phyloP scores from a whole-genome alignment of 2,888 invertebrate species.

The Apotomis capreana region DNA sequence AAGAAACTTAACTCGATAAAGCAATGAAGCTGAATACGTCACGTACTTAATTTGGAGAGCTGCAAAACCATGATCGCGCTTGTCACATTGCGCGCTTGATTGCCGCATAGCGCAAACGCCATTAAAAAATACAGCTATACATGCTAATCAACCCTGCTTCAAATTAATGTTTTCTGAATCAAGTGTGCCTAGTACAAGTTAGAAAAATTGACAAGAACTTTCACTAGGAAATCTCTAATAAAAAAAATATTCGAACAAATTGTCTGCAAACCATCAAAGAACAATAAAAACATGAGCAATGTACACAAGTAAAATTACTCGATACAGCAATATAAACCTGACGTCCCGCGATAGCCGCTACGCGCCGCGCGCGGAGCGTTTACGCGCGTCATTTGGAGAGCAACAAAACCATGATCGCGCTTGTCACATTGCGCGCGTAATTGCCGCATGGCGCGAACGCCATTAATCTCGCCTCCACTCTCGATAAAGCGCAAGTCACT shows the following conservation, averaged over 20 bases:
- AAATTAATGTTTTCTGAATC: no score
- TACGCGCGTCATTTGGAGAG: conserved; percentile 55
- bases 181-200: no score
- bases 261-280: background rate
- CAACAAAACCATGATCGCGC: conserved; percentile 66
- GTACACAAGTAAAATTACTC: background rate
- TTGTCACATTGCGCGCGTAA: conserved; percentile 80
- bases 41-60: background rate
- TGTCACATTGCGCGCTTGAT: no score
- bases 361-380: conserved; percentile 41
- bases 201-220: no score
- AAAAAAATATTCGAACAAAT: no score
- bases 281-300: no score
- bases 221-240: no score
- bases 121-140: no score
- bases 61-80: background rate
- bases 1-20: no score
- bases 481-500: conserved; percentile 82
- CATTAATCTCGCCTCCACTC: conserved; percentile 79
- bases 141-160: no score
- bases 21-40: no score
- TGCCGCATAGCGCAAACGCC: no score
- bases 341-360: conserved; percentile 9
- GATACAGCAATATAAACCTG: conserved; percentile 22
- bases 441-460: conserved; percentile 72